Base-by-base conservation (phyloP, 1,140 invertebrate species). In the Pogonomyrmex barbatus region DNA sequence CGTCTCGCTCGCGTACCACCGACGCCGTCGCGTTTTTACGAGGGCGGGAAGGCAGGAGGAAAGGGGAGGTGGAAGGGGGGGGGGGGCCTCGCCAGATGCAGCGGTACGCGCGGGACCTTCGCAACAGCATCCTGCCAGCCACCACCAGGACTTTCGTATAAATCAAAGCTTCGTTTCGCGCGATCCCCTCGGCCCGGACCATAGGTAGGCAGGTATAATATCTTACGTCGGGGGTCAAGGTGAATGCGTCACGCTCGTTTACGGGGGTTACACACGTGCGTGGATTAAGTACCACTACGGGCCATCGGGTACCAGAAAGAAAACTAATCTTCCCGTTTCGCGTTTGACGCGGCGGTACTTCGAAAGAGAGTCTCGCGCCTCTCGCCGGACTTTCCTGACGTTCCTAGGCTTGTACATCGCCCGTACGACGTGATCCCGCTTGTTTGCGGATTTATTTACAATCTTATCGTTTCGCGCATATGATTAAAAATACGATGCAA, bases 121-220 rank as follows among this genome's bases (percentile, higher is more conserved):
- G 79, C 67, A 47, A 30, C 54, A 68, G 62, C 77, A 77, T 81
- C 65, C 50, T 83, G 54, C 79, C 68, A 36, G 62, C 76, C 87
- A 56, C 83, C 68, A 82, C 52, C 84, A 36, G 60, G 71, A 84
- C 83, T 88, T 82, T 87, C 81, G 90, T 91, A 92, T 92, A 91
- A 92, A 91, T 92, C 91, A 92, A 92, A 92, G 90, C 86, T 92
- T 92, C 91, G 90, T 92, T 92, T 92, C 83, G 88, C 86, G 84
- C 54, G 79, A 82, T 77, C 88, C 78, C 65, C 70, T 60, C 79
- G 89, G 14, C 54, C 73, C 75, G 84, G 79, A n/a, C 88, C 89
- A 68, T 90, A 88, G 87, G 88, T 87, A 91, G 88, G 76, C 85
- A 91, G 90, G 77, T 85, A 87, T 90, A 89, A 92, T 91, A 92